Base-by-base conservation (phyloP, 2,888 invertebrate genomes). In the Tiliacea citrago region DNA sequence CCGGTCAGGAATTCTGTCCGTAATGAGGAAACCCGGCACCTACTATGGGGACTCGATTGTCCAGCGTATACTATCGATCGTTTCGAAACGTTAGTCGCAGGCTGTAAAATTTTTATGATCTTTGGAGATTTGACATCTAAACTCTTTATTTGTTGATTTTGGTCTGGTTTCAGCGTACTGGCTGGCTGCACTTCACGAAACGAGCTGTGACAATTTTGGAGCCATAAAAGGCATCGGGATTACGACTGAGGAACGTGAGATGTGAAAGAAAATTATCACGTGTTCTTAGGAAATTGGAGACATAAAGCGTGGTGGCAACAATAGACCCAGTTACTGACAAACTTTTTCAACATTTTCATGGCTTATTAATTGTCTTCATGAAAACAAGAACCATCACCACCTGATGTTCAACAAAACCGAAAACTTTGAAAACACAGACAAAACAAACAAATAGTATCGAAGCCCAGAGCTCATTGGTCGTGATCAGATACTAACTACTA, bases 21-120 rank as follows among this genome's bases (percentile, higher is more conserved):
- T 95, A 95, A 95, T 95, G 95, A 95, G 93, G 92, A 93, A 92
- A 91, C 92, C 85, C 83, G 78, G 79, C 86, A 85, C 83, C 87
- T 90, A 92, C 89, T 75, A 84, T 60, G 65, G 80, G 45, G 10
- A 68, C 78, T 78, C 84, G 83, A 85, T 70, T 73, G 81, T 62
- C 77, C 84, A 75, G 68, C 65, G 74, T 75, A 51, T 55, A 57
- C 29, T 68, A 81, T 83, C 82, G 84, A 82, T 82, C 84, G 55
- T 57, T 47, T 51, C 51, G 21, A 53, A 68, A 68, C 67, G 82
- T 60, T 66, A 75, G 68, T 69, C 69, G 51, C 24, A 79, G 18
- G 55, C 67, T 55, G 53, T 83, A 79, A 82, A 73, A 58, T 0
- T 63, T 73, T 82, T 82, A 82, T 73, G 72, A 70, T 75, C 83